phyloP scores from a whole-genome alignment of 2,113 vertebrate species.

The Centrocercus urophasianus region DNA sequence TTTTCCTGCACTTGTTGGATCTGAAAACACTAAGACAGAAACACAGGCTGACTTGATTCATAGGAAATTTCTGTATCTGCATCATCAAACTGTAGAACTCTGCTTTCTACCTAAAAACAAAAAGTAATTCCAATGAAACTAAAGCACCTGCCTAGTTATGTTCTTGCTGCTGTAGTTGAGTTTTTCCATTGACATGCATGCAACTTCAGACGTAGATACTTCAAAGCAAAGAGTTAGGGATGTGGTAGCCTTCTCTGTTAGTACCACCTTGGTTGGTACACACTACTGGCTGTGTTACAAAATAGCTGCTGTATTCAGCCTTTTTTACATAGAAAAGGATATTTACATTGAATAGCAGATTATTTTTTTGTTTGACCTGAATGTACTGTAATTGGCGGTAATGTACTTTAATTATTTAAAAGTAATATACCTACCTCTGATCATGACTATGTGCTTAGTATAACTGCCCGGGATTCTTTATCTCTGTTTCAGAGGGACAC shows the following conservation, averaged over 20 bases:
- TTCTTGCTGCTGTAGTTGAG: neutral
- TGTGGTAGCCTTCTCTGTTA: neutral
- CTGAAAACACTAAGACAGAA: neutral
- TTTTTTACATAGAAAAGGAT: neutral
- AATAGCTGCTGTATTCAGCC: neutral
- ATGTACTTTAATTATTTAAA: conserved; percentile 41
- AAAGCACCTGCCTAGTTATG: neutral
- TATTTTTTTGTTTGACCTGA: neutral
- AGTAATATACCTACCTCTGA: conserved; percentile 35
- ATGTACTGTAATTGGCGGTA: conserved; percentile 50
- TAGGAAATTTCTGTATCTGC: neutral
- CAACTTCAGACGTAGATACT: neutral
- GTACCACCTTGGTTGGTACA: neutral
- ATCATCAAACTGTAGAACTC: neutral
- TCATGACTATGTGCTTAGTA: conserved; percentile 44
- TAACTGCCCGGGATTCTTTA: conserved; percentile 81
- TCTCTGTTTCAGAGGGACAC: conserved; percentile 97
- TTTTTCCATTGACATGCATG: neutral
- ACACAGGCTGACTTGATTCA: neutral
- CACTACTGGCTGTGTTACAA: neutral
- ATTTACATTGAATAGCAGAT: neutral
- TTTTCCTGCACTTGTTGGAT: neutral
- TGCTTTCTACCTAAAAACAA: neutral
- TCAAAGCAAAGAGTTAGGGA: neutral
- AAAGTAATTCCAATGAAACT: neutral